These are phyloP conservation scores for Cabera pusaria DNA, from an alignment of 2,888 invertebrate species.

Conservation along the genomic window DNA sequence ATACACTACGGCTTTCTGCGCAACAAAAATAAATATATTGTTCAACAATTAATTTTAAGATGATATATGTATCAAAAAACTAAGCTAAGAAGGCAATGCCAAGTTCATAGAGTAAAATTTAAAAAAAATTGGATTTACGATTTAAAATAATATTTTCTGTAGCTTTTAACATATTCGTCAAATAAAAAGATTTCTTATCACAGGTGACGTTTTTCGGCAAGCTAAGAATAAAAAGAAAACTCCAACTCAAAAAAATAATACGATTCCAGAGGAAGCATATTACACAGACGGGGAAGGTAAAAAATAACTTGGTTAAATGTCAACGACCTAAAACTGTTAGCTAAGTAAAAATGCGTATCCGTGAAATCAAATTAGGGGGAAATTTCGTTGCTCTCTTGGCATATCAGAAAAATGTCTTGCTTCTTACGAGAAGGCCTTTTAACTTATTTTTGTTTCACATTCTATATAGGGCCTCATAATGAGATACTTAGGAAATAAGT, in stretches of 20 bases:
- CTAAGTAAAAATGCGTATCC: constrained; percentile 45
- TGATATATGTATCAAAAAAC: too few species aligned
- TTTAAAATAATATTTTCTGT: too few species aligned
- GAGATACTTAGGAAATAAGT: background rate
- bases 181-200: background rate
- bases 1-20: too few species aligned
- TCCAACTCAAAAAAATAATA: constrained; percentile 9
- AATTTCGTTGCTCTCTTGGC: constrained; percentile 41
- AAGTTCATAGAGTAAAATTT: too few species aligned
- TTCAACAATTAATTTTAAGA: too few species aligned
- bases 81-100: too few species aligned
- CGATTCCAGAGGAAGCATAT: constrained; percentile 21
- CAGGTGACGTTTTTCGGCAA: too few species aligned
- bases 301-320: constrained; percentile 54
- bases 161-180: too few species aligned
- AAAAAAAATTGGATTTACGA: too few species aligned
- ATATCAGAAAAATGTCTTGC: constrained; percentile 45
- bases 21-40: too few species aligned
- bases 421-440: constrained; percentile 40
- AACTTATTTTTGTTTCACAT: constrained; percentile 17
- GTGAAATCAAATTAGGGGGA: constrained; percentile 58
- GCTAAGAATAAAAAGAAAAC: too few species aligned
- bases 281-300: constrained; percentile 26
- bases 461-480: constrained; percentile 1
- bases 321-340: constrained; percentile 44